phyloP scores from a whole-genome alignment of 2,888 invertebrate genomes.

The Hofmannophila pseudospretella region DNA sequence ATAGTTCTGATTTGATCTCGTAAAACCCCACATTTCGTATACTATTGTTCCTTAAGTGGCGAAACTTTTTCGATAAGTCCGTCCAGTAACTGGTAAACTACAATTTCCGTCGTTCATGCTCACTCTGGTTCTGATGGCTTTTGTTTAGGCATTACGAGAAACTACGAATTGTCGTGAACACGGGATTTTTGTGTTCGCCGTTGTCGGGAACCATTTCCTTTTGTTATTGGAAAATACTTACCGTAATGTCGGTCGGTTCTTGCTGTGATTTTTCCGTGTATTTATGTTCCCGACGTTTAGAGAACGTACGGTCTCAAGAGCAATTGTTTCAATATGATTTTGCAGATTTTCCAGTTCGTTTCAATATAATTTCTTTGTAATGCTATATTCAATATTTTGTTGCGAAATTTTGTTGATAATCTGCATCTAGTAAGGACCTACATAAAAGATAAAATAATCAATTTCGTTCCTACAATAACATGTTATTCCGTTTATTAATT shows the following conservation, averaged over 20 bases:
- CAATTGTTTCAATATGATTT: no score
- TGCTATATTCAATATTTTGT: background rate
- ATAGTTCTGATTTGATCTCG: conserved; percentile 15
- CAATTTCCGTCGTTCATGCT: conserved; percentile 35
- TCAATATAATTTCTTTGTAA: no score
- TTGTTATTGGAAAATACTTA: conserved; percentile 40
- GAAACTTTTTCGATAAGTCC: conserved; percentile 54
- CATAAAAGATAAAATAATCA: no score
- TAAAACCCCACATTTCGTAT: conserved; percentile 20
- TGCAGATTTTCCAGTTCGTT: no score
- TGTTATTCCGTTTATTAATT: no score
- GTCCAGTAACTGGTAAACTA: conserved; percentile 40
- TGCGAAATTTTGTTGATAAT: conserved; percentile 12
- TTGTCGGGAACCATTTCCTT: conserved; percentile 31
- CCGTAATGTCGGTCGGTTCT: conserved; percentile 21
- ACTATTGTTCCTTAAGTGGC: conserved; percentile 24
- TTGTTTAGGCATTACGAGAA: conserved; percentile 61
- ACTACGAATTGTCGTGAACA: conserved; percentile 52
- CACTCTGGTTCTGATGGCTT: conserved; percentile 43
- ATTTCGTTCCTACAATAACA: no score
- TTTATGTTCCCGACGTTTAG: background rate
- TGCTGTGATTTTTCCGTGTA: conserved; percentile 15
- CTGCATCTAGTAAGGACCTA: conserved; percentile 18
- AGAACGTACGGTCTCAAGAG: no score
- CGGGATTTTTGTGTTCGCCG: conserved; percentile 42